Percentiles rank a stretch among this genome's conserved stretches.
phyloP scores from a whole-genome alignment of 2,113 vertebrate species.

The Ceyx cyanopectus region DNA sequence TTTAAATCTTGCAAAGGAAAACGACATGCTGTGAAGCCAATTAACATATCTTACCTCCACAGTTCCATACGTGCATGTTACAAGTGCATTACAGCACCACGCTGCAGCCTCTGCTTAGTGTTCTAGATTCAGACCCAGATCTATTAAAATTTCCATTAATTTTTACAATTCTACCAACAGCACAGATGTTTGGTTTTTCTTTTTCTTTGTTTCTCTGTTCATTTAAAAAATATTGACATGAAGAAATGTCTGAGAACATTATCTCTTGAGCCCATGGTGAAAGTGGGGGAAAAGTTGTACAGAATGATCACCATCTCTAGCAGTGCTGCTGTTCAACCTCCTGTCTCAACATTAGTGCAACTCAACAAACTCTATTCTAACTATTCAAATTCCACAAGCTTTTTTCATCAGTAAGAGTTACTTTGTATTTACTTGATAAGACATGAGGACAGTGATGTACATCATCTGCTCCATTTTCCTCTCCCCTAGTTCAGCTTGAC shows the following conservation, averaged over 20 bases:
- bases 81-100: not conserved
- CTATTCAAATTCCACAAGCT: not conserved
- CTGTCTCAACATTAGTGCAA: not conserved
- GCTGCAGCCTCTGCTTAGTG: not conserved
- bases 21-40: slow-evolving; percentile 24
- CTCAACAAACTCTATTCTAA: not conserved
- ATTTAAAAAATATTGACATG: not conserved
- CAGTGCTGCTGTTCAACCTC: not conserved
- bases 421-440: not conserved
- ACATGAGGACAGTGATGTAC: not conserved
- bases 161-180: not conserved
- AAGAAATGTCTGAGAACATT: not conserved
- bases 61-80: not conserved
- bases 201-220: not conserved
- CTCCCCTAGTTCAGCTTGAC: not conserved
- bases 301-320: not conserved
- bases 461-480: not conserved
- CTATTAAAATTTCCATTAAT: not conserved
- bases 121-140: not conserved
- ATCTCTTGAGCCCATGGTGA: not conserved
- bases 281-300: not conserved
- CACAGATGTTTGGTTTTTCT: not conserved
- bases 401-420: not conserved
- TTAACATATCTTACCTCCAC: slow-evolving; percentile 59
- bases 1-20: slow-evolving; percentile 57